phyloP scores from a whole-genome alignment of 2,888 invertebrate species.

The Empis livida region DNA sequence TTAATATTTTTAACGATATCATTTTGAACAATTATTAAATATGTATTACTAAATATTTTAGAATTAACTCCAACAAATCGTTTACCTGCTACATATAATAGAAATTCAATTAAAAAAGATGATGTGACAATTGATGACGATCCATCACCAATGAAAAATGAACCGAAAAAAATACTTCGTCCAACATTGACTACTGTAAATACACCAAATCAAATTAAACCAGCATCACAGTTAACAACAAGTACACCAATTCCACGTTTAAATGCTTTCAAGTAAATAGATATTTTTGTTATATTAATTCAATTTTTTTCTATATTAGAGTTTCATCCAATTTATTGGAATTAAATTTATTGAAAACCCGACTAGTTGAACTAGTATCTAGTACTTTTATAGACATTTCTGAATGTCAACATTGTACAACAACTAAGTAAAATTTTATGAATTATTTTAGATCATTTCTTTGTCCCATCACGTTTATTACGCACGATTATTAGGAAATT shows the following conservation, averaged over 20 bases:
- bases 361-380: too few species aligned
- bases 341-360: too few species aligned
- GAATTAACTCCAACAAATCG: not conserved
- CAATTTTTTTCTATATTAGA: too few species aligned
- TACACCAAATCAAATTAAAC: not conserved
- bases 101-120: not conserved
- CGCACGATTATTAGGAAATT: too few species aligned
- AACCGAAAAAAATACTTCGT: constrained; percentile 2
- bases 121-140: constrained; percentile 1
- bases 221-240: not conserved
- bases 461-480: too few species aligned
- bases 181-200: not conserved
- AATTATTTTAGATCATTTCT: too few species aligned
- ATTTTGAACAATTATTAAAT: not conserved
- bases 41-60: not conserved
- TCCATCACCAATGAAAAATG: constrained; percentile 1
- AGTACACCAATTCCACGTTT: constrained; percentile 9
- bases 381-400: too few species aligned
- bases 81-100: not conserved
- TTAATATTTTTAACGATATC: constrained; percentile 12
- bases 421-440: too few species aligned
- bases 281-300: too few species aligned
- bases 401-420: too few species aligned
- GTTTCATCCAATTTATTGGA: too few species aligned
- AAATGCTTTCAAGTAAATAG: too few species aligned